A percentile compares a stretch with the other conserved stretches of the same genome.
Evolutionary conservation across 2,888 invertebrate species (phyloP).

Genomic region (Pycnomerus fuliginosus): DNA sequence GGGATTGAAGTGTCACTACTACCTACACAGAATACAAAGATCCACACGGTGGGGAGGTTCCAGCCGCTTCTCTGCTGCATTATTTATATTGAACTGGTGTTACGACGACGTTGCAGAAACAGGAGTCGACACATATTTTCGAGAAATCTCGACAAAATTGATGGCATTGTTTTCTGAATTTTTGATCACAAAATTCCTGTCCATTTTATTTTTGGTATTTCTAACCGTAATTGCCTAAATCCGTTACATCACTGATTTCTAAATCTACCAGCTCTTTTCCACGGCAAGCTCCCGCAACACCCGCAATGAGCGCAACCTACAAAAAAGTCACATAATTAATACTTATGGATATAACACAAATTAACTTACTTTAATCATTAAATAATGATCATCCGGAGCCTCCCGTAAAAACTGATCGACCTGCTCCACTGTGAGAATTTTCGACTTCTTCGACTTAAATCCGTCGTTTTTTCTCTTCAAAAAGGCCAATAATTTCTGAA

Average conservation of each 20-base stretch:
- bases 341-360: not conserved
- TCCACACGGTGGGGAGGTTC: too few relatives aligned
- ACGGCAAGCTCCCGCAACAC: conserved; percentile 27
- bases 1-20: too few relatives aligned
- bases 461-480: conserved; percentile 29
- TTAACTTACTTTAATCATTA: conserved; percentile 25
- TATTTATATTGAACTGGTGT: too few relatives aligned
- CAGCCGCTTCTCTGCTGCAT: too few relatives aligned
- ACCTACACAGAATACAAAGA: too few relatives aligned
- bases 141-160: too few relatives aligned
- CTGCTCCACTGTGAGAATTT: conserved; percentile 26
- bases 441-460: conserved; percentile 32
- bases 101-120: too few relatives aligned
- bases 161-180: too few relatives aligned
- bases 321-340: not conserved
- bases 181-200: too few relatives aligned
- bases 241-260: conserved; percentile 17
- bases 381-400: conserved; percentile 31
- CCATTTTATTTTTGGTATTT: too few relatives aligned
- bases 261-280: conserved; percentile 26
- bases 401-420: conserved; percentile 29
- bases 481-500: conserved; percentile 19
- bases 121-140: too few relatives aligned
- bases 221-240: too few relatives aligned
- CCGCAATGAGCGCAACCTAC: conserved; percentile 23